Conservation (phyloP, 1,140 invertebrate species). For the Drosophila sproati region DNA sequence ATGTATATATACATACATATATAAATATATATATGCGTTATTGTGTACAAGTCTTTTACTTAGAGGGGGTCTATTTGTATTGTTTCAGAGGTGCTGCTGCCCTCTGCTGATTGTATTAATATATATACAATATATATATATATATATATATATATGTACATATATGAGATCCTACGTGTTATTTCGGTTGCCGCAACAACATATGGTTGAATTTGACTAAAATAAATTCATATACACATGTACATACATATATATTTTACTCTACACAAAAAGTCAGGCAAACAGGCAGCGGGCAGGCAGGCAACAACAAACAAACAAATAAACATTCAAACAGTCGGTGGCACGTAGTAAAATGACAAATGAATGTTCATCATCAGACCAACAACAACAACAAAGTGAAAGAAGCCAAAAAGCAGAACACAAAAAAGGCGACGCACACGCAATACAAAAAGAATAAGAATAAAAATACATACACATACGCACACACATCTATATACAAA, state of each 20-base stretch:
- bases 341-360: conserved; percentile 83
- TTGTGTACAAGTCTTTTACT: conserved; percentile 73
- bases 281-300: conserved; percentile 35
- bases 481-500: neutral
- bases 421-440: conserved; percentile 50
- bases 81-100: conserved; percentile 73
- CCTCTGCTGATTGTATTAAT: conserved; percentile 53
- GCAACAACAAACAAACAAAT: conserved; percentile 61
- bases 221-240: conserved; percentile 65
- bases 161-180: conserved; percentile 72
- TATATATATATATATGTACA: neutral
- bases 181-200: conserved; percentile 75
- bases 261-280: conserved; percentile 45
- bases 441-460: conserved; percentile 72
- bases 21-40: conserved; percentile 53
- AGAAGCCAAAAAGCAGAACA: conserved; percentile 55
- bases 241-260: conserved; percentile 34
- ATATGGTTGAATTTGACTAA: conserved; percentile 78
- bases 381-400: conserved; percentile 52
- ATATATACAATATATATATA: too few relatives aligned
- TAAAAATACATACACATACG: conserved; percentile 43
- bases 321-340: conserved; percentile 79
- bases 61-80: conserved; percentile 80
- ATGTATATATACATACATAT: conserved; percentile 41
- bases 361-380: conserved; percentile 72